Base-by-base conservation (phyloP, 37 sponge, comb jelly and placozoan genomes). In the Beroe ovata region DNA sequence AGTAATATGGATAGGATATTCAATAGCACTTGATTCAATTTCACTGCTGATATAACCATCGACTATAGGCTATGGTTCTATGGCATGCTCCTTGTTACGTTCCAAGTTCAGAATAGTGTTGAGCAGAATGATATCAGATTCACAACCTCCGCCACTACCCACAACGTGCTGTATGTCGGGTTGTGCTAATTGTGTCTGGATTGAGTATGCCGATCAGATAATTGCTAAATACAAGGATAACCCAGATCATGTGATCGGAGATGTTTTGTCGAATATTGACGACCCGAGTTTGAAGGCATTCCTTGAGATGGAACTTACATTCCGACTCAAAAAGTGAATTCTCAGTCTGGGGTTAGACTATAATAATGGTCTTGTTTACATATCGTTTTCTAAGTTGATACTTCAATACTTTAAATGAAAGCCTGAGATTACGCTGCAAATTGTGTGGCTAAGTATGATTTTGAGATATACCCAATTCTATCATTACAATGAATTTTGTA, bases 111-210 rank as follows among this genome's bases (percentile, higher is more conserved):
- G n/a, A n/a, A n/a, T n/a, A n/a, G n/a, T n/a, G n/a, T n/a, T n/a
- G n/a, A n/a, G n/a, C n/a, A n/a, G n/a, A n/a, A n/a, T n/a, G n/a
- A n/a, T n/a, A n/a, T n/a, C n/a, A n/a, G n/a, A n/a, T n/a, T n/a
- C n/a, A n/a, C n/a, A 36, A 47, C 64, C 91, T 0, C 94, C 94
- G 0, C 90, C 90, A 0, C 91, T 92, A 0, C 95, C 95, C 4
- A 92, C 92, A 14, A 91, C 89, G 71, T 95, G 96, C 72, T 95
- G 96, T 58, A 91, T 91, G 91, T 93, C 91, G 36, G 94, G 96
- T 33, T 95, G 96, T 92, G 91, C 93, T 18, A 95, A 94, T 60
- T 95, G 96, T 91, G 96, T 95, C 64, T 95, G 96, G 96, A 81
- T 94, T 1, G 63, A 40, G 36, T 95, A 95, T 81, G 94, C 94